Base-by-base conservation (phyloP, 2,113 vertebrate genomes). In the Dendropsophus ebraccatus region DNA sequence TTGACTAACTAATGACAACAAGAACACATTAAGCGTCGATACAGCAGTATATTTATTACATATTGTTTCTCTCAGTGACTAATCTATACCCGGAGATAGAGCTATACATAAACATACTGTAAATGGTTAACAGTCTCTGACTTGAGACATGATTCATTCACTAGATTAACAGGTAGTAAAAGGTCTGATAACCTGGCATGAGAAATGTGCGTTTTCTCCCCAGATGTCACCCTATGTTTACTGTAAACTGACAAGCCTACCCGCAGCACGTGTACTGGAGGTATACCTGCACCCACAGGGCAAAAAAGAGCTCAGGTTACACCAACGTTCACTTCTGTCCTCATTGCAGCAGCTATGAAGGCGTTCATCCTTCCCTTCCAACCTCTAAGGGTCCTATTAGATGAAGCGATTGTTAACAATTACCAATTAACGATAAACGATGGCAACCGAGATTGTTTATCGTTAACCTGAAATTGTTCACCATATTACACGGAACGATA, bases 161-260 rank as follows among this genome's bases (percentile, higher is more conserved):
- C n/a, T 12, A 13, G 25, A 65, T 30, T 28, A 28, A 28, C 16
- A 21, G 30, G 30, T 2, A 8, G 21, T n/a, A 60, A 16, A n/a
- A 60, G 16, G n/a, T 16, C 41, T 12, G 70, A 47, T n/a, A 25
- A 35, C 5, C 75, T 23, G 77, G 32, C 23, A 58, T 79, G 77
- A 79, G 32, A 79, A 58, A 14, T n/a, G 11, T 25, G 5, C 25
- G 77, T 37, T 79, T 56, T 23, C 8, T 25, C 52, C 23, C 12
- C 54, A 78, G 77, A 80, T 62, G 77, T 76, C 52, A 67, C 0
- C 28, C 85, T 81, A 58, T 90, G 90, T 92, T 92, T 90, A 92
- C 90, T 90, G 89, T 87, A 92, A 93, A 91, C 89, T 62, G 0
- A 76, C 86, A 85, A 79, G 78, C 82, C 70, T 1, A 10, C 80